phyloP scores from a whole-genome alignment of 2,888 invertebrate species.

The Macrophya annulata region DNA sequence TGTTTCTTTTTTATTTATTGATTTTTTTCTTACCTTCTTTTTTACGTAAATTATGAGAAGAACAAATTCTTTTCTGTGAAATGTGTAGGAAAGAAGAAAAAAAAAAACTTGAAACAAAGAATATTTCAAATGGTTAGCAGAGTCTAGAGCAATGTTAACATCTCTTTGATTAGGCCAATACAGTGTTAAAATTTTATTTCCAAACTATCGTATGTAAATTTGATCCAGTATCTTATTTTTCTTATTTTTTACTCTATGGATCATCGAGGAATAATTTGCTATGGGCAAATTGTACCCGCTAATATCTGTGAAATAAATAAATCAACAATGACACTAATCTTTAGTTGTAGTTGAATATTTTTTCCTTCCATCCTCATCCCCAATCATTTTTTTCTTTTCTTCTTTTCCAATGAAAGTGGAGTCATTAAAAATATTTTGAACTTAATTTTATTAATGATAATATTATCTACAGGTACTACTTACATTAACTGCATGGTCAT shows the following conservation, averaged over 20 bases:
- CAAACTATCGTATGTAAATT: background rate
- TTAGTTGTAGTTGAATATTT: background rate
- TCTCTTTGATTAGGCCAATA: background rate
- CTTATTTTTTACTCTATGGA: constrained; percentile 10
- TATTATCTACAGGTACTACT: constrained; percentile 52
- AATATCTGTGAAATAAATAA: constrained; percentile 60
- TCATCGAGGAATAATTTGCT: constrained; percentile 55
- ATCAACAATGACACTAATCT: constrained; percentile 43
- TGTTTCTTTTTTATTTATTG: constrained; percentile 55
- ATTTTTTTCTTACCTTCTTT: background rate
- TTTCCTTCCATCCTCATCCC: background rate
- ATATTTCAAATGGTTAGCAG: background rate
- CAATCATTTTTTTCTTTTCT: background rate
- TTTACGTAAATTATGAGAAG: background rate
- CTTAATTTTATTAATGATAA: constrained; percentile 50
- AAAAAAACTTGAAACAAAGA: background rate
- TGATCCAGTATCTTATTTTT: constrained; percentile 9
- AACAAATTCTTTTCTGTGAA: background rate
- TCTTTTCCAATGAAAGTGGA: background rate
- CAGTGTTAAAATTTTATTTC: background rate
- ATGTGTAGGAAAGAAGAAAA: background rate
- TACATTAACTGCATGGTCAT: constrained; percentile 38
- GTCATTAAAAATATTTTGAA: background rate
- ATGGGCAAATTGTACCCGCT: constrained; percentile 69
- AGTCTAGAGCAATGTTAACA: background rate